Base-by-base conservation (phyloP, 2,888 invertebrate species). In the Drosophila conformis region DNA sequence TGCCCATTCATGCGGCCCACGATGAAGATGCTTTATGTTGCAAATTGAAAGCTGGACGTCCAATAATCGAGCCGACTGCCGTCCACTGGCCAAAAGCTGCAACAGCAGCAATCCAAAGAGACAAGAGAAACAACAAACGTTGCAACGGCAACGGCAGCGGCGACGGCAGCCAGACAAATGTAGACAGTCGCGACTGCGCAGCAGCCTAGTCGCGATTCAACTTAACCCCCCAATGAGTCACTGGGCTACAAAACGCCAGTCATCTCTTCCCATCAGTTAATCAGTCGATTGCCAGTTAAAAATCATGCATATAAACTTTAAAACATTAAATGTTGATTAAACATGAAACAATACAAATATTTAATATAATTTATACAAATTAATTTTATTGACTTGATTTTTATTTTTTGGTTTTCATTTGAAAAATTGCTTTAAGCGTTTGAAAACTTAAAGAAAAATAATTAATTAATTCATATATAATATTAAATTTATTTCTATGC, bases 11-110 rank as follows among this genome's bases (percentile, higher is more conserved):
- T 86, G 88, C 88, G 88, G 85, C 87, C 83, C 84, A 90, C 90
- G 90, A 87, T 90, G 90, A 87, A 90, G 87, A 90, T 87, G 90
- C 90, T 90, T 87, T 87, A 90, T 87, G 87, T 87, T 90, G 90
- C 90, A 89, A 87, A 87, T 87, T 90, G 90, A 90, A 87, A 87
- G 90, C 85, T 86, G 90, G 90, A 86, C 85, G 88, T 86, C 88
- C 85, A 86, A 86, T 86, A 78, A 78, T 78, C 79, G 78, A 78
- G 82, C 70, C 89, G 89, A 79, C 83, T 79, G 87, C 72, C 74
- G 84, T 71, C 82, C 74, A 87, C 69, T 60, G 56, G 21, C 29
- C 40, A 57, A 57, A 57, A 42, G 57, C 29, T 56, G 56, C 40
- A 56, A 38, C 29, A 42, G 56, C 57, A 29, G 21, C 36, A 40